A percentile compares a stretch with the other conserved stretches of the same genome.
Evolutionary conservation across 92 coral and sea anemone genomes (phyloP).

Genomic region (Bergia sp.): DNA sequence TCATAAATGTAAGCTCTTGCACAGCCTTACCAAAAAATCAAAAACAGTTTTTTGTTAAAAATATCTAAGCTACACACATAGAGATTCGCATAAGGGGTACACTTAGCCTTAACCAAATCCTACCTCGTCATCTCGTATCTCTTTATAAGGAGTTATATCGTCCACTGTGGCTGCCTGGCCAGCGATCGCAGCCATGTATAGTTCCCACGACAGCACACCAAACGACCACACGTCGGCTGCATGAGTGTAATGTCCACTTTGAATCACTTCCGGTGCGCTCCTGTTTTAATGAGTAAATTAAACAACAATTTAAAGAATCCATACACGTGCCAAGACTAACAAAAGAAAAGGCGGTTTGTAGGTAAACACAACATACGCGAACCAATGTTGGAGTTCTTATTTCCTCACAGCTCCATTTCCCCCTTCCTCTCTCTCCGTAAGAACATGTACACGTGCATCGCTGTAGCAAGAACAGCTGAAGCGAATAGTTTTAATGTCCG

Average conservation of each 20-base stretch:
- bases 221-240: conserved; percentile 67
- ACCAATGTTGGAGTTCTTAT: too few species aligned
- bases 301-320: too few species aligned
- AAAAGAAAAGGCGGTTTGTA: too few species aligned
- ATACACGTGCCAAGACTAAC: too few species aligned
- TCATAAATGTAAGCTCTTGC: too few species aligned
- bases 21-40: background rate
- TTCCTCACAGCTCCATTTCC: too few species aligned
- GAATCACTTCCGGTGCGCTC: conserved; percentile 66
- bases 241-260: conserved; percentile 51
- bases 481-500: too few species aligned
- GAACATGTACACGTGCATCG: too few species aligned
- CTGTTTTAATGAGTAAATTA: background rate
- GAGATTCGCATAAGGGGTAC: background rate
- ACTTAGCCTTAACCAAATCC: background rate
- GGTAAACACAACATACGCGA: too few species aligned
- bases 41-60: background rate
- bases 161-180: conserved; percentile 28
- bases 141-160: conserved; percentile 21
- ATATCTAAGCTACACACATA: background rate
- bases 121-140: conserved; percentile 21
- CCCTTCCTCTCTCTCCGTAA: too few species aligned
- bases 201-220: conserved; percentile 61
- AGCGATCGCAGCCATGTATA: conserved; percentile 34
- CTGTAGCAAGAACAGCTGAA: too few species aligned